Conservation (phyloP, 2,888 invertebrate species). For the Drosophila merina region DNA sequence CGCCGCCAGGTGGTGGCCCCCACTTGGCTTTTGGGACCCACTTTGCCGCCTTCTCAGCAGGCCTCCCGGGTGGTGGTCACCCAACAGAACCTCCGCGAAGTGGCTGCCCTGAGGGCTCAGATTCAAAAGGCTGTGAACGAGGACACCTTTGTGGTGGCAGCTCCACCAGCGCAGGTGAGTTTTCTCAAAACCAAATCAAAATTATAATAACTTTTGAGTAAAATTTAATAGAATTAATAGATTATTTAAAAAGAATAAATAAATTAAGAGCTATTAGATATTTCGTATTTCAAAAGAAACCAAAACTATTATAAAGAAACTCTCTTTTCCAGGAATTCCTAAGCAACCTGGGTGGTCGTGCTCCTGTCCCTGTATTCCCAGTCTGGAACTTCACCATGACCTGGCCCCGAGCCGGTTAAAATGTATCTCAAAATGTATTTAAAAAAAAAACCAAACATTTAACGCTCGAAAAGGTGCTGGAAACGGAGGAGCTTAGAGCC, state of each 20-base stretch:
- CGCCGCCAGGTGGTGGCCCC: constrained; percentile 73
- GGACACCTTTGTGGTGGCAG: constrained; percentile 64
- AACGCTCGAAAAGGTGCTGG: constrained; percentile 61
- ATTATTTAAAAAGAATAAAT: too few relatives aligned
- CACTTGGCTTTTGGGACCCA: constrained; percentile 60
- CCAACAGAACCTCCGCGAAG: constrained; percentile 61
- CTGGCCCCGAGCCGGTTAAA: constrained; percentile 22
- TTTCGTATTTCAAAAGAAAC: too few relatives aligned
- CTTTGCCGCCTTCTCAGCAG: neutral
- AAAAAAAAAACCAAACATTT: neutral
- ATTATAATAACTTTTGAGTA: too few relatives aligned
- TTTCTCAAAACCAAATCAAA: too few relatives aligned
- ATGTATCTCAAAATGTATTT: neutral
- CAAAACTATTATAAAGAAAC: neutral
- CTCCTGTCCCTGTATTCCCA: neutral
- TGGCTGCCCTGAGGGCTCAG: constrained; percentile 59
- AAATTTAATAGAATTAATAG: too few relatives aligned
- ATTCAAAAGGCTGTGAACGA: constrained; percentile 73
- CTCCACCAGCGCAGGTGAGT: constrained; percentile 61
- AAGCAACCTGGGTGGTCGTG: constrained; percentile 3
- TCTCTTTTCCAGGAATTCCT: constrained; percentile 35
- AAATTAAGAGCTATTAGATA: too few relatives aligned
- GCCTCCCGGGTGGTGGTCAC: constrained; percentile 60
- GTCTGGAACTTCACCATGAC: neutral
- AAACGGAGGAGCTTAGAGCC: constrained; percentile 52